phyloP scores from a whole-genome alignment of 2,113 vertebrate genomes.

The Embiotoca jacksoni region DNA sequence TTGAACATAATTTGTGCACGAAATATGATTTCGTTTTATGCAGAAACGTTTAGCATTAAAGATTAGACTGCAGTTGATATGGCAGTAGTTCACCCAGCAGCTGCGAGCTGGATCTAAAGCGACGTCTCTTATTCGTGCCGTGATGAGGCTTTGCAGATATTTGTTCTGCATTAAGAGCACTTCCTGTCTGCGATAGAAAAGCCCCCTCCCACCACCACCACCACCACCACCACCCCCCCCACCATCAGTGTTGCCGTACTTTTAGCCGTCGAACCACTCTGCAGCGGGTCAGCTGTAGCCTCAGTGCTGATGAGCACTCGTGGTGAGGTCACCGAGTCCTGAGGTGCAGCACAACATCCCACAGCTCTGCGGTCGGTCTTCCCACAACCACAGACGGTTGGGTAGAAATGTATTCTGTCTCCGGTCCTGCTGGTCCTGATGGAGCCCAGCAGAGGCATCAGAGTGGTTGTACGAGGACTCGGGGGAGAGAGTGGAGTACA shows the following conservation, averaged over 20 bases:
- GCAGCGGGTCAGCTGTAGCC: constrained; percentile 43
- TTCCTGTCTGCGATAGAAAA: constrained; percentile 32
- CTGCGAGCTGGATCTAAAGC: constrained; percentile 21
- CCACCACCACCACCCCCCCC: no score
- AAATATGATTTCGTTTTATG: no score
- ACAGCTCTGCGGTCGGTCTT: constrained; percentile 50
- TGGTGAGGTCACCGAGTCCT: constrained; percentile 66
- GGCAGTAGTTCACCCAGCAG: constrained; percentile 1
- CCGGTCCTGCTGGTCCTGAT: constrained; percentile 50
- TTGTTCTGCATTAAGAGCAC: constrained; percentile 44
- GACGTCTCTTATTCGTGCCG: constrained; percentile 11
- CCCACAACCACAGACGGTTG: constrained; percentile 66
- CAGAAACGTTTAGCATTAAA: no score
- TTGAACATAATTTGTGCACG: no score
- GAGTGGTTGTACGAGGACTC: constrained; percentile 64
- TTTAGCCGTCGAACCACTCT: constrained; percentile 7
- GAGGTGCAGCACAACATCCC: constrained; percentile 67
- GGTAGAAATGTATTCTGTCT: constrained; percentile 64
- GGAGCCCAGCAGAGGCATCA: constrained; percentile 64
- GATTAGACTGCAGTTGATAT: no score
- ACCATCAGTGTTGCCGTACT: constrained; percentile 25
- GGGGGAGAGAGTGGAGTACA: constrained; percentile 57
- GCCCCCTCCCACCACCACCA: constrained; percentile 10
- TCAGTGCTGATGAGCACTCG: constrained; percentile 50
- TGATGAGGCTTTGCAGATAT: constrained; percentile 40